A percentile compares a stretch with the other conserved stretches of the same genome.
phyloP scores from a whole-genome alignment of 2,888 invertebrate genomes.

The Epinotia bilunana region DNA sequence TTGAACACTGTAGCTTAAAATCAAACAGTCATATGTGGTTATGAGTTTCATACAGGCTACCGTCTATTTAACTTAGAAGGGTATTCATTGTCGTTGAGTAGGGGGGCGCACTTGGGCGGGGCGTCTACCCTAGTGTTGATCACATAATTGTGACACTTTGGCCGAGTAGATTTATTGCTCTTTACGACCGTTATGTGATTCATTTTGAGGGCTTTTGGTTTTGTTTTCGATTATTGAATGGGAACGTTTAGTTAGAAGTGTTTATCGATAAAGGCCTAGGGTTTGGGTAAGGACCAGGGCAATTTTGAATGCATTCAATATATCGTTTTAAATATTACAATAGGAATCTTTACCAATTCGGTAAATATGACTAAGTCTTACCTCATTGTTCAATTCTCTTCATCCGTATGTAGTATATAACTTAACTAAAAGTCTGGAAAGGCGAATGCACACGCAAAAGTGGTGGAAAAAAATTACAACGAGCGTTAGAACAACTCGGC shows the following conservation, averaged over 20 bases:
- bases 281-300: neutral
- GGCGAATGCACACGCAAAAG: too few relatives aligned
- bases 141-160: conserved; percentile 47
- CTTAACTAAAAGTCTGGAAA: too few relatives aligned
- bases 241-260: conserved; percentile 25
- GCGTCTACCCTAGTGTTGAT: conserved; percentile 44
- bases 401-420: neutral
- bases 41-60: neutral
- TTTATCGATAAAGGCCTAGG: conserved; percentile 5
- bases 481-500: too few relatives aligned
- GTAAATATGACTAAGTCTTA: neutral
- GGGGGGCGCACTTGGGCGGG: conserved; percentile 44
- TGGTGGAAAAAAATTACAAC: too few relatives aligned
- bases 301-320: neutral
- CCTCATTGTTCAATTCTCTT: neutral
- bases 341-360: neutral
- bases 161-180: conserved; percentile 50
- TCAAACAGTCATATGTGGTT: neutral
- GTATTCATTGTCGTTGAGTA: neutral
- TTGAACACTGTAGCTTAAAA: conserved; percentile 1
- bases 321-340: neutral
- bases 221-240: conserved; percentile 38
- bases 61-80: neutral
- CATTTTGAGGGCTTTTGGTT: conserved; percentile 32
- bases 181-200: conserved; percentile 34